Base-by-base conservation (phyloP, 2,113 vertebrate species). In the Thomomys bottae region DNA sequence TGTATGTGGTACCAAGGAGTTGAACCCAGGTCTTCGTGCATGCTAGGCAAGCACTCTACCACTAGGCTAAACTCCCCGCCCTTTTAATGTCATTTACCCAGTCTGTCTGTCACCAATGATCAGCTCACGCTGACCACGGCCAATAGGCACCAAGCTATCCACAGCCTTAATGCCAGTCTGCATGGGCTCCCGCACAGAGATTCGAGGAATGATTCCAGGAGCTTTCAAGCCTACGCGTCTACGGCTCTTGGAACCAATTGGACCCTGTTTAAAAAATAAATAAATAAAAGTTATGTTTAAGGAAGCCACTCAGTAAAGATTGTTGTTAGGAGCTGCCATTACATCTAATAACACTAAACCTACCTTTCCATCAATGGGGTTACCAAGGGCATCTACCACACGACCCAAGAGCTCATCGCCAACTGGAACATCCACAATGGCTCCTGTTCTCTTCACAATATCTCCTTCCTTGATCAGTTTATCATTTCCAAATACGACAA, bases 71-170 rank as follows among this genome's bases (percentile, higher is more conserved):
- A n/a, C n/a, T n/a, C n/a, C n/a, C n/a, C n/a, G n/a, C n/a, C n/a
- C n/a, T n/a, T n/a, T n/a, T n/a, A n/a, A n/a, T n/a, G n/a, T n/a
- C n/a, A n/a, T 97, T 98, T 97, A 99, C 99, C 99, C 99, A 0
- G 99, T 99, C 98, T 99, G 99, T 92, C 99, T 98, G 98, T 99
- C 99, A 90, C 99, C 99, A 86, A 99, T 99, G 96, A 99, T 99
- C 96, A 99, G 98, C 95, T 99, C 99, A 97, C 99, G 98, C 97
- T 99, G 99, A 34, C 99, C 99, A 97, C 99, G 98, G 63, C 99
- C 99, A 94, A 99, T 99, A 3, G 99, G 99, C 96, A 99, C 99
- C 97, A 99, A 97, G 93, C 99, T 99, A 97, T 99, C 99, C 84
- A 99, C 99, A 90, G 99, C 99, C 97, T 99, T 99, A 97, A 99